Evolutionary conservation across 2,797 vertebrate species (phyloP), one percentile per base, ranked within the genome.

Genomic region (Myiothlypis coronata): DNA sequence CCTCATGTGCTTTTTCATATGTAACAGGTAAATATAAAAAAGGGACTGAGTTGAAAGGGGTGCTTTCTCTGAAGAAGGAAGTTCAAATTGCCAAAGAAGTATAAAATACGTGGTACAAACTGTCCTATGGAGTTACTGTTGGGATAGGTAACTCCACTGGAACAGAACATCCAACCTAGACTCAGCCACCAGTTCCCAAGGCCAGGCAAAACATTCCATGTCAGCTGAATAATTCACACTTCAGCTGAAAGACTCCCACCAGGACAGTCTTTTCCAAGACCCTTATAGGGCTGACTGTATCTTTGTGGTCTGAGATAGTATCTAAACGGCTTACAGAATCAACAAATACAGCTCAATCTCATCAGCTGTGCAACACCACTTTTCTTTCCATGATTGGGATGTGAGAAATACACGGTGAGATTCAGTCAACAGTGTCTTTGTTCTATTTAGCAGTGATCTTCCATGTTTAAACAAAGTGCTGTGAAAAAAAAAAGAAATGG

Each of bases 371-470:
- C 46, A 90, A 46, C 14, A 22, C 17, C 80, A 23, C 55, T 88
- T 90, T 88, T 68, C 69, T 90, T 76, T 90, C 61, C 44, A 37
- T 35, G 46, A 60, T 52, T 26, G 9, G 53, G 35, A 70, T 76
- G 34, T 59, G 83, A 74, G 68, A 89, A 92, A 76, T 53, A 82
- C 1, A 14, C 82, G 55, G 55, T 8, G 8, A 68, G 34, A 92
- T 77, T 82, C 3, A 1, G 65, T 53, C 70, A 91, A 56, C 26
- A 75, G 26, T 2, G 10, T 65, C 86, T 92, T 95, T 68, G 13
- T 46, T 93, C 72, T 93, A 32, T 86, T 94, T 95, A 94, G 28
- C 32, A 72, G 44, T 59, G 37, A 91, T 88, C 56, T 90, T 92
- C 76, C 59, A 75, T 15, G 10, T 20, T 81, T 79, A 93, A 94